A percentile compares a stretch with the other conserved stretches of the same genome.
Evolutionary conservation across 2,888 invertebrate genomes (phyloP).

Genomic region (Tortricodes alternella): DNA sequence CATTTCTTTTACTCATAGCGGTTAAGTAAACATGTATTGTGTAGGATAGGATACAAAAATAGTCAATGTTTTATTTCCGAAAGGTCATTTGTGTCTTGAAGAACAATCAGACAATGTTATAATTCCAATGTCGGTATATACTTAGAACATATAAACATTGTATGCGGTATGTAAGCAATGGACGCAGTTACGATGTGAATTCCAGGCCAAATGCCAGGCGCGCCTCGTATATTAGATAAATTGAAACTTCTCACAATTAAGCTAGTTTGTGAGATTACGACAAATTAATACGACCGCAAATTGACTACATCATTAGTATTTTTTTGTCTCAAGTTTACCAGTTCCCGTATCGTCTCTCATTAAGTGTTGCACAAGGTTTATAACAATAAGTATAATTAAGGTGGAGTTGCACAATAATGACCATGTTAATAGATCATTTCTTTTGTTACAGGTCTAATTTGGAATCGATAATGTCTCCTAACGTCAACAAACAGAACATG

Average conservation of each 20-base stretch:
- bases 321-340: conserved; percentile 2
- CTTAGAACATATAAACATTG: conserved; percentile 24
- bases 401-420: conserved; percentile 32
- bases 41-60: conserved; percentile 28
- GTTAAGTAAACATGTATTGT: conserved; percentile 23
- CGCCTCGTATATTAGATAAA: not conserved
- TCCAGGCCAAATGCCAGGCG: not conserved
- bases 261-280: not conserved
- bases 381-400: not conserved
- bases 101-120: conserved; percentile 60
- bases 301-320: not conserved
- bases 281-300: conserved; percentile 15
- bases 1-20: not conserved
- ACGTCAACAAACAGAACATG: conserved; percentile 55
- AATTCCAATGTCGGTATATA: conserved; percentile 41
- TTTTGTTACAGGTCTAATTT: conserved; percentile 56
- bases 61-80: conserved; percentile 41
- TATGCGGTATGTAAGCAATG: conserved; percentile 6
- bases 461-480: conserved; percentile 51
- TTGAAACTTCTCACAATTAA: not conserved
- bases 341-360: conserved; percentile 7
- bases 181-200: not conserved
- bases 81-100: conserved; percentile 40
- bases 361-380: conserved; percentile 18
- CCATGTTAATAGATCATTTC: conserved; percentile 29